These are phyloP conservation scores for Calliopsis andreniformis DNA, from an alignment of 1,140 invertebrate species.

Conservation along the genomic window DNA sequence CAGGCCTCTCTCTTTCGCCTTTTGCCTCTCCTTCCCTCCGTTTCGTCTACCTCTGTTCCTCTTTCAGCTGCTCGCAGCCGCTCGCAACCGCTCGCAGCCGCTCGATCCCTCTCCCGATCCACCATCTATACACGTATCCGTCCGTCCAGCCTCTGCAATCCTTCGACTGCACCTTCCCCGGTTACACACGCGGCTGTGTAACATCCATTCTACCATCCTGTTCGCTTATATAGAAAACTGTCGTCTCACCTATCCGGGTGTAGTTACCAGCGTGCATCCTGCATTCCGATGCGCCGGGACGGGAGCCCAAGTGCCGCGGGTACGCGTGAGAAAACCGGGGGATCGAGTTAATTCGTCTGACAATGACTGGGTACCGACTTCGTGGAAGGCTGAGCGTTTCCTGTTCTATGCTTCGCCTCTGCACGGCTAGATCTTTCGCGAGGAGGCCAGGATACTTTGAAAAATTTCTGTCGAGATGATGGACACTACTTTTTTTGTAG, in stretches of 20 bases:
- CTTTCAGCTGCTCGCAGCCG: constrained; percentile 6
- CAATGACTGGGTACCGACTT: constrained; percentile 22
- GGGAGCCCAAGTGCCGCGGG: constrained; percentile 15
- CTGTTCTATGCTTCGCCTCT: neutral
- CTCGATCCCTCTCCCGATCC: constrained; percentile 5
- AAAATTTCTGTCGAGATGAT: no score
- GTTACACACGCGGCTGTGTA: constrained; percentile 41
- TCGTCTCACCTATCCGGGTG: constrained; percentile 50
- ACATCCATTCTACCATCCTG: constrained; percentile 45
- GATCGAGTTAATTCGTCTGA: constrained; percentile 31
- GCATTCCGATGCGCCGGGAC: constrained; percentile 49
- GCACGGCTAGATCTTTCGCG: neutral
- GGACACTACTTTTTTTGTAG: no score
- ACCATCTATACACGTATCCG: constrained; percentile 22
- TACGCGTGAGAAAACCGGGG: constrained; percentile 43
- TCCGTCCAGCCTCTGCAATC: constrained; percentile 45
- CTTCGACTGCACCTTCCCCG: constrained; percentile 40
- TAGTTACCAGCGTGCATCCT: constrained; percentile 52
- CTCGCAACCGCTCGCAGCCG: no score
- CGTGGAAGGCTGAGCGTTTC: constrained; percentile 27
- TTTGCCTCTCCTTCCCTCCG: constrained; percentile 34
- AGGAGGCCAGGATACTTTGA: no score
- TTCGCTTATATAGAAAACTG: constrained; percentile 53
- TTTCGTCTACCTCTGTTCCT: constrained; percentile 30
- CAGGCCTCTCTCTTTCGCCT: constrained; percentile 57